These are phyloP conservation scores for Psephotus haematonotus DNA, from an alignment of 2,113 vertebrate species.

Conservation along the genomic window DNA sequence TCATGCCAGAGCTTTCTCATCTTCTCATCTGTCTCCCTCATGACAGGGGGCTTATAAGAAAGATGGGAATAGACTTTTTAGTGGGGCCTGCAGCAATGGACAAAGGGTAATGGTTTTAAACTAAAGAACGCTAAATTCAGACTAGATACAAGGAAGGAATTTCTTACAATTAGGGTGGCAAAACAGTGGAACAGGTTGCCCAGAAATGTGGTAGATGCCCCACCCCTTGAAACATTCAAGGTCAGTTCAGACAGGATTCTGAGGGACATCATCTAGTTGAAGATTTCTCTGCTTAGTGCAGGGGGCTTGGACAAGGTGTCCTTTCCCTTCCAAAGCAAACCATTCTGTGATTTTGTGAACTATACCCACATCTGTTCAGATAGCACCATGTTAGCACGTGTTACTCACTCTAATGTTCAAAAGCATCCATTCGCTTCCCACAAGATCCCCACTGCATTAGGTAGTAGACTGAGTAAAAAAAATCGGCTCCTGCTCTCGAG, in stretches of 20 bases:
- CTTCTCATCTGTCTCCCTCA: not conserved
- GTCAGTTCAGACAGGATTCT: not conserved
- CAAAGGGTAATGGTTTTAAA: not conserved
- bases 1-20: not conserved
- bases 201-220: not conserved
- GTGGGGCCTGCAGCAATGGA: not conserved
- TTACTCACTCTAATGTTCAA: not conserved
- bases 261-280: not conserved
- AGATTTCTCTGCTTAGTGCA: not conserved
- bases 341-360: not conserved
- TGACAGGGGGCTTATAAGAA: not conserved
- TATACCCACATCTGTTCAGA: not conserved
- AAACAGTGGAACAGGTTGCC: not conserved
- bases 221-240: not conserved
- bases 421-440: not conserved
- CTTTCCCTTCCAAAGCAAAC: not conserved
- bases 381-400: not conserved
- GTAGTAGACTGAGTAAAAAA: not conserved
- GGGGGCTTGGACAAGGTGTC: not conserved
- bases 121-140: not conserved
- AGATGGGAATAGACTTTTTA: not conserved
- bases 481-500: not conserved
- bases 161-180: not conserved
- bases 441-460: not conserved
- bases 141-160: not conserved